Evolutionary conservation across 2,888 invertebrate genomes (phyloP), one percentile per base, ranked within the genome.

Genomic region (Lepidochitona cinerea): DNA sequence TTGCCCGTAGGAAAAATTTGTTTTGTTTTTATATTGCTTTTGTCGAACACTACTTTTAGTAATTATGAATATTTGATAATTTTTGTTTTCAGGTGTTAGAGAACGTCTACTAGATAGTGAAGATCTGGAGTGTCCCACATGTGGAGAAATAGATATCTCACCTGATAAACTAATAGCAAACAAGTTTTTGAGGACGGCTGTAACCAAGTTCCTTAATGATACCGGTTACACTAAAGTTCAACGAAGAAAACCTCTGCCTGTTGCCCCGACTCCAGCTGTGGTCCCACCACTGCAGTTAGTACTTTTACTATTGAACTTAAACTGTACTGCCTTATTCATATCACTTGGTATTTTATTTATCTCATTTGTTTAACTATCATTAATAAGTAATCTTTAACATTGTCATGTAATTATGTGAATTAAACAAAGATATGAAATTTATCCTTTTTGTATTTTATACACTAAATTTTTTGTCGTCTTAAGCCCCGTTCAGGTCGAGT

Each of bases 41-140:
- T 59, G 14, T 59, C 9, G 9, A 9, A 23, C 59, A 59, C 23
- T 59, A 59, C 23, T 59, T 23, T 59, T 9, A 41, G 9, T 41
- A 41, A 9, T 12, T 66, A 32, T 29, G n/a, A 26, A 68, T 29
- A 70, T 41, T 65, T 36, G 14, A 37, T 68, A n/a, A 64, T 59
- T 65, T 49, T 77, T 65, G 70, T 82, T 71, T 81, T 4, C 86
- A 96, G 96, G 96, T 92, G 96, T 98, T 75, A 93, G 98, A 79
- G 95, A 95, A 76, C 94, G 95, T 65, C 92, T 98, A 67, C 90
- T 98, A 72, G 97, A 98, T 88, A 96, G 97, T 0, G 97, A 98
- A 86, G 97, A 97, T 77, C 97, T 97, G 85, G 96, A 97, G 89
- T 98, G 98, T 91, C 98, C 98, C 0, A 95, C 96, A 85, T 98